Evolutionary conservation across 2,888 invertebrate species (phyloP).

Genomic region (Corythucha ciliata): DNA sequence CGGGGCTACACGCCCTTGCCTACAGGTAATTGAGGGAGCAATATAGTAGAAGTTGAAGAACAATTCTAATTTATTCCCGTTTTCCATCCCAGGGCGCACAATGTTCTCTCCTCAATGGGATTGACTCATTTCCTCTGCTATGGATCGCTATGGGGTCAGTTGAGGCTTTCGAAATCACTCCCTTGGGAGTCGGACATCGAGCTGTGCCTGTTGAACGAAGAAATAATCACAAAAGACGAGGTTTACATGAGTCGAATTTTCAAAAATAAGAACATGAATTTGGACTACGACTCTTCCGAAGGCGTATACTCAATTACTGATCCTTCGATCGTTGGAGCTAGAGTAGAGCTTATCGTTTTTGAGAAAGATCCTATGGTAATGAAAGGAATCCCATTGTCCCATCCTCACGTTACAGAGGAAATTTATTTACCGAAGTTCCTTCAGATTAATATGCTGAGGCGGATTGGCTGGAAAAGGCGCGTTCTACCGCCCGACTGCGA

Average conservation of each 20-base stretch:
- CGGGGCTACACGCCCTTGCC: conserved; percentile 39
- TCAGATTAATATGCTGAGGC: conserved; percentile 44
- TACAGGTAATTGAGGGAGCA: conserved; percentile 33
- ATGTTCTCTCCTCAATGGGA: conserved; percentile 42
- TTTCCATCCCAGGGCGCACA: conserved; percentile 40
- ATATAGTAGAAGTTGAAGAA: background rate
- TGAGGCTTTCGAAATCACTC: conserved; percentile 45
- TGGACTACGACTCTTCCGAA: conserved; percentile 45
- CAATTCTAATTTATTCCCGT: too few relatives aligned
- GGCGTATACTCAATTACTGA: conserved; percentile 45
- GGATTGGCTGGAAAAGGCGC: conserved; percentile 48
- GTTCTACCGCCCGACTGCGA: conserved; percentile 48
- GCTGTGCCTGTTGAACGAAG: conserved; percentile 46
- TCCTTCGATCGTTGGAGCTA: conserved; percentile 36
- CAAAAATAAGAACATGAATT: conserved; percentile 42
- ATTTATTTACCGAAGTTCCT: conserved; percentile 13
- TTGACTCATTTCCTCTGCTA: conserved; percentile 50
- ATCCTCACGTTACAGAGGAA: background rate
- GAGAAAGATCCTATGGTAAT: conserved; percentile 44
- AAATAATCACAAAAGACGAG: conserved; percentile 43
- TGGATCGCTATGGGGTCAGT: conserved; percentile 50
- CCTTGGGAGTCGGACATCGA: conserved; percentile 49
- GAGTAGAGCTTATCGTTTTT: conserved; percentile 45
- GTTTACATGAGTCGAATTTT: conserved; percentile 45
- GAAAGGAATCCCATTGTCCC: background rate